Evolutionary conservation across 2,797 vertebrate genomes (phyloP).

Genomic region (Phataginus tricuspis): DNA sequence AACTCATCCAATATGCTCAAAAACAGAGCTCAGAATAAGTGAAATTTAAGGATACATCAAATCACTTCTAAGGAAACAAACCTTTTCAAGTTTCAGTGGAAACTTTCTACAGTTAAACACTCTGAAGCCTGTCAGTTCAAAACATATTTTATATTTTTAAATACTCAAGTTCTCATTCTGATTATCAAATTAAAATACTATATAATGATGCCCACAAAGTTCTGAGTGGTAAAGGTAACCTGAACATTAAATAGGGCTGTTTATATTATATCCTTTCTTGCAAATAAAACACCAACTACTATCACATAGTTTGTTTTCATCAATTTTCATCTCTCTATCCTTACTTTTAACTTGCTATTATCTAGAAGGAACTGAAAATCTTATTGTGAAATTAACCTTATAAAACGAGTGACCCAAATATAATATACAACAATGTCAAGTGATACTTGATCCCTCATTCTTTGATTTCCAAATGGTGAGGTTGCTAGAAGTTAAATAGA

Average conservation of each 20-base stretch:
- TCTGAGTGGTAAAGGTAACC: neutral
- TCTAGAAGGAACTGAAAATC: constrained; percentile 9
- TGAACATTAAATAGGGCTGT: neutral
- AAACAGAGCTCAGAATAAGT: neutral
- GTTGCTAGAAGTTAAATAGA: neutral
- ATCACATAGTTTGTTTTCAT: neutral
- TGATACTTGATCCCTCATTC: neutral
- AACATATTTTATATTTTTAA: neutral
- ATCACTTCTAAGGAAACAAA: neutral
- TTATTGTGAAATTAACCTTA: neutral
- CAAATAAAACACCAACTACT: neutral
- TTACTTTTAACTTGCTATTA: neutral
- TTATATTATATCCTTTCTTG: neutral
- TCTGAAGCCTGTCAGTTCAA: neutral
- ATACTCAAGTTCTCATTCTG: neutral
- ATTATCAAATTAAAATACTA: constrained; percentile 1
- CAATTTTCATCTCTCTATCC: neutral
- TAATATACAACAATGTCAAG: neutral
- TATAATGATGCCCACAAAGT: neutral
- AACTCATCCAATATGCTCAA: neutral
- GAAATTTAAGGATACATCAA: neutral
- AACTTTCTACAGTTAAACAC: neutral
- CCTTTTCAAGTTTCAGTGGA: neutral
- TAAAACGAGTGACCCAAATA: neutral
- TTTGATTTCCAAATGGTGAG: neutral